Percentiles rank a stretch among this genome's conserved stretches.
These are phyloP conservation scores for Metallyticus violacea DNA, from an alignment of 2,888 invertebrate genomes.

Conservation along the genomic window DNA sequence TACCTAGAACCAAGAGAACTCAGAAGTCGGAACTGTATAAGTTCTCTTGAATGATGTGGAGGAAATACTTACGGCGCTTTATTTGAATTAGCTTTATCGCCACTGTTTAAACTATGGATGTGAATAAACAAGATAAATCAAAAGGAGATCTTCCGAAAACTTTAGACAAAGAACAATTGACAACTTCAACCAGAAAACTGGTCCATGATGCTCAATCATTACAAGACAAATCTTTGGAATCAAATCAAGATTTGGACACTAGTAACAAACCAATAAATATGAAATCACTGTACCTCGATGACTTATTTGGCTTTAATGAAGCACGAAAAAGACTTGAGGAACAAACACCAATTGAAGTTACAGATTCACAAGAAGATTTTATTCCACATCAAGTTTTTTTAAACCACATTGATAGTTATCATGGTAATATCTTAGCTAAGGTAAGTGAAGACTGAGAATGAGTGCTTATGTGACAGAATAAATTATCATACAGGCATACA, in stretches of 20 bases:
- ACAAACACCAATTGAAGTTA: neutral
- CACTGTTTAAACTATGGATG: neutral
- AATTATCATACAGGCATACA: neutral
- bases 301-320: constrained; percentile 28
- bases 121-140: neutral
- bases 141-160: neutral
- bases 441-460: constrained; percentile 37
- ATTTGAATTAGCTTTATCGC: neutral
- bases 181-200: neutral
- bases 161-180: no score
- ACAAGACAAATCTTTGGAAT: neutral
- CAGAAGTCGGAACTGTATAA: no score
- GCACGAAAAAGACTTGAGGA: constrained; percentile 18
- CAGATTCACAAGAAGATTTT: constrained; percentile 39
- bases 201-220: neutral
- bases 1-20: no score
- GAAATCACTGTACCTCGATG: constrained; percentile 22
- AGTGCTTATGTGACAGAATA: neutral
- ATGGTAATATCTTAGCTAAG: constrained; percentile 52
- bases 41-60: neutral
- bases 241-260: neutral
- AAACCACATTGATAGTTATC: constrained; percentile 60
- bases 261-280: neutral
- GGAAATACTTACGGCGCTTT: neutral
- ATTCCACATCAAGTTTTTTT: constrained; percentile 56